A percentile compares a stretch with the other conserved stretches of the same genome.
phyloP scores from a whole-genome alignment of 1,140 invertebrate species.

The Hylyphantes graminicola region DNA sequence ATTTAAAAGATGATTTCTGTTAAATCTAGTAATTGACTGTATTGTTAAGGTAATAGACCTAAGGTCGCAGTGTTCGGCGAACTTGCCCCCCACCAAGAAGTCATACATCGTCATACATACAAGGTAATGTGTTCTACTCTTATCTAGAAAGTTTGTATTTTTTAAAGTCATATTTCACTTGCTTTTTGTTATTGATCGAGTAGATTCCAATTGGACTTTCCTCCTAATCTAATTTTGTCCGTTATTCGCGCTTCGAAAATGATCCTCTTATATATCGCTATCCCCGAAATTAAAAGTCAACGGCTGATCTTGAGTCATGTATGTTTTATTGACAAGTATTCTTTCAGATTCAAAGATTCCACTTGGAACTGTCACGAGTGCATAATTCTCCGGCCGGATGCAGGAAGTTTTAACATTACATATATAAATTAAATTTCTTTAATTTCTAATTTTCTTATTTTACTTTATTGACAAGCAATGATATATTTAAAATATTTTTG shows the following conservation, averaged over 20 bases:
- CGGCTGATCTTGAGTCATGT: constrained; percentile 1
- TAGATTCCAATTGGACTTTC: constrained; percentile 27
- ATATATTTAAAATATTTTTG: no score
- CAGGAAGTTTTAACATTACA: no score
- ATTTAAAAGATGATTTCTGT: no score
- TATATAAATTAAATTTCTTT: no score
- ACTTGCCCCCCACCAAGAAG: no score
- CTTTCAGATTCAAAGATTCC: constrained; percentile 50
- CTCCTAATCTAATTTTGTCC: constrained; percentile 40
- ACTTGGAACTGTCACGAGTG: constrained; percentile 36
- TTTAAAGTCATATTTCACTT: constrained; percentile 33
- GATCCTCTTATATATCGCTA: constrained; percentile 31
- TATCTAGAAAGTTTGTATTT: constrained; percentile 25
- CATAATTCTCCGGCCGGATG: constrained; percentile 29
- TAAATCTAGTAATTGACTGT: no score
- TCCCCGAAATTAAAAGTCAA: constrained; percentile 47
- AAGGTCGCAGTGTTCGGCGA: no score
- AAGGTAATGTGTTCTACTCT: no score
- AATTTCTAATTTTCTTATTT: no score
- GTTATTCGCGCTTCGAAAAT: constrained; percentile 23
- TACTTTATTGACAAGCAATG: no score
- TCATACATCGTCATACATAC: no score
- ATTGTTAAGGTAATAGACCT: no score
- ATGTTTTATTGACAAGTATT: constrained; percentile 52
- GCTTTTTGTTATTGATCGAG: constrained; percentile 29